Evolutionary conservation across 2,888 invertebrate genomes (phyloP).

Genomic region (Cephus sareptanus): DNA sequence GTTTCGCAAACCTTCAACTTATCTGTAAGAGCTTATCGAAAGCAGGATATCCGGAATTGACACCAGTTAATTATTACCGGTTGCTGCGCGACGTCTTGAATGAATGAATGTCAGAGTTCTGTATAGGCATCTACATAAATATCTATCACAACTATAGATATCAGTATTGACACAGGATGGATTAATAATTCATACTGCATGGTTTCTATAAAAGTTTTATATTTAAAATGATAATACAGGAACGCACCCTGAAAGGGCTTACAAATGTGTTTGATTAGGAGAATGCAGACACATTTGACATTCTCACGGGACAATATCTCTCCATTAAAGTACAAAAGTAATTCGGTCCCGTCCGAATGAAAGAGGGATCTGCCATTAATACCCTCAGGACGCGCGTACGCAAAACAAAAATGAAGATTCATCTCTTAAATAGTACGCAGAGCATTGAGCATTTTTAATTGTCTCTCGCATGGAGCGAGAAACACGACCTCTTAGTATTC

Average conservation of each 20-base stretch:
- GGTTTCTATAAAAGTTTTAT: slow-evolving; percentile 25
- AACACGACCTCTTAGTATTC: background rate
- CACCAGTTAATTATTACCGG: slow-evolving; percentile 1
- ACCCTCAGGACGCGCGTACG: background rate
- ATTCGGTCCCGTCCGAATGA: background rate
- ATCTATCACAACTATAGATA: slow-evolving; percentile 1
- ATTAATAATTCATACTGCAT: slow-evolving; percentile 11
- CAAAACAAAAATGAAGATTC: background rate
- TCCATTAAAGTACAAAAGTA: background rate
- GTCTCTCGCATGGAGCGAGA: background rate
- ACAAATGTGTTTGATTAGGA: slow-evolving; percentile 39
- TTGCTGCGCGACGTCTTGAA: background rate
- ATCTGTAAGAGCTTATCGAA: background rate
- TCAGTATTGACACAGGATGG: background rate
- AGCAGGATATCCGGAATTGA: slow-evolving; percentile 5
- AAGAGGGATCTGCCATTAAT: background rate
- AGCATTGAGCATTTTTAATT: slow-evolving; percentile 33
- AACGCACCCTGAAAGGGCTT: slow-evolving; percentile 42
- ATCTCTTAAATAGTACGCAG: slow-evolving; percentile 15
- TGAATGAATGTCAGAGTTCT: background rate
- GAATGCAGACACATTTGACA: slow-evolving; percentile 11
- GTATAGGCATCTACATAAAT: background rate
- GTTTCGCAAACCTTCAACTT: background rate
- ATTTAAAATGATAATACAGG: slow-evolving; percentile 44
- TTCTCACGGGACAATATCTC: background rate